Evolutionary conservation across 2,797 vertebrate genomes (phyloP), one percentile per base, ranked within the genome.

Genomic region (Australoheros facetus): DNA sequence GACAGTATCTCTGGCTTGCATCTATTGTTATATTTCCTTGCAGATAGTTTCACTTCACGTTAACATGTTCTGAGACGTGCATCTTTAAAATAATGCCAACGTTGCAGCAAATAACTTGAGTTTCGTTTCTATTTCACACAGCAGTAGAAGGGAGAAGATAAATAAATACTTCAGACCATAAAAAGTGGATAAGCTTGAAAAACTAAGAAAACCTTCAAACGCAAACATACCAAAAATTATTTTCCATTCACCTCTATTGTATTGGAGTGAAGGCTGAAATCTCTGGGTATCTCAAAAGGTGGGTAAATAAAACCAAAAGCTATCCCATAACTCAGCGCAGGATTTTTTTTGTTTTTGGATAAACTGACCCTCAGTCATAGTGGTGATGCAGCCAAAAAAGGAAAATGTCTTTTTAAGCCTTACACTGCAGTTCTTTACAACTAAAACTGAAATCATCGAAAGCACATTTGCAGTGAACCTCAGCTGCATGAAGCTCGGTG

Each of bases 201-300:
- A 26, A 71, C 13, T 45, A 45, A 14, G 42, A 45, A 14, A 45
- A 45, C 42, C 14, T 66, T 21, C 32, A n/a, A 60, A 56, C 12
- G n/a, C 9, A 79, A 66, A 83, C 74, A 77, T 64, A 34, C 37
- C 77, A 59, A 19, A 82, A 70, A 76, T 75, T 45, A 30, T 39
- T 72, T 69, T 69, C 19, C 16, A 74, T 71, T 71, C 16, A 73
- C 11, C 3, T 19, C n/a, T 57, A 34, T 37, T 70, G 55, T 48
- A 8, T 2, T 23, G 1, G 7, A 42, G 11, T 19, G 7, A 23
- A 81, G 23, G 1, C 7, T 57, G 53, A 72, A 62, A 71, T 62
- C 5, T 78, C 2, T 64, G 9, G 10, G 21, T 78, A 66, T 72
- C 21, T 77, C 23, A 56, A 59, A 81, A 34, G 13, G 14, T 56